Conservation (phyloP, 2,113 vertebrate genomes). For the Dolichotis patagonum region DNA sequence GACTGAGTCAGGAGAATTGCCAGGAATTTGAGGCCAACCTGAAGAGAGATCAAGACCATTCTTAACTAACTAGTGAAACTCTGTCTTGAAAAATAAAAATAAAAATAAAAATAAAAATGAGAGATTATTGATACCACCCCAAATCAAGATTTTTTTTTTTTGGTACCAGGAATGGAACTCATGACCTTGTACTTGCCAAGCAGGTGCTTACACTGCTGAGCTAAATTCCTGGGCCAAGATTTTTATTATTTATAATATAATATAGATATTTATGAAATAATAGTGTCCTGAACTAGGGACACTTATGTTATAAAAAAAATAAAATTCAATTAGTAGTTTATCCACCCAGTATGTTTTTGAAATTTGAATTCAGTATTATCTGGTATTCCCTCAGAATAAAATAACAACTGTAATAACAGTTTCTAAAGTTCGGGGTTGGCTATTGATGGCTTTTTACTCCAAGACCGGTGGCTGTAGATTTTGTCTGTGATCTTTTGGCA, state of each 20-base stretch:
- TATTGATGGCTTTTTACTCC: background rate
- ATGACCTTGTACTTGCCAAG: too few species aligned
- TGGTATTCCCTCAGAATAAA: conserved; percentile 46
- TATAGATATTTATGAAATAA: conserved; percentile 25
- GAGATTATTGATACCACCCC: background rate
- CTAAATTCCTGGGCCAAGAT: background rate
- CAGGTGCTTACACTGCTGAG: too few species aligned
- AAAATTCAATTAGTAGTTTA: background rate
- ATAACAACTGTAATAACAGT: background rate
- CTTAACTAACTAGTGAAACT: background rate
- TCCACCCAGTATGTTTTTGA: background rate
- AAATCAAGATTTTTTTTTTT: background rate
- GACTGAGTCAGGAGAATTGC: background rate
- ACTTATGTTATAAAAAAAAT: conserved; percentile 39
- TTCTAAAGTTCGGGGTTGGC: background rate
- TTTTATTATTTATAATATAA: conserved; percentile 33
- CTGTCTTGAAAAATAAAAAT: background rate
- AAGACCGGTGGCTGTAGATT: background rate
- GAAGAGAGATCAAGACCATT: background rate
- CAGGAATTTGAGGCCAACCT: background rate
- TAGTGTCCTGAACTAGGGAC: background rate
- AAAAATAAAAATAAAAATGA: background rate
- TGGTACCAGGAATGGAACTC: too few species aligned
- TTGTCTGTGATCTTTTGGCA: background rate
- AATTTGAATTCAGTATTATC: conserved; percentile 22